These are phyloP conservation scores for Epistrophe grossulariae DNA, from an alignment of 2,888 invertebrate species.

Conservation along the genomic window DNA sequence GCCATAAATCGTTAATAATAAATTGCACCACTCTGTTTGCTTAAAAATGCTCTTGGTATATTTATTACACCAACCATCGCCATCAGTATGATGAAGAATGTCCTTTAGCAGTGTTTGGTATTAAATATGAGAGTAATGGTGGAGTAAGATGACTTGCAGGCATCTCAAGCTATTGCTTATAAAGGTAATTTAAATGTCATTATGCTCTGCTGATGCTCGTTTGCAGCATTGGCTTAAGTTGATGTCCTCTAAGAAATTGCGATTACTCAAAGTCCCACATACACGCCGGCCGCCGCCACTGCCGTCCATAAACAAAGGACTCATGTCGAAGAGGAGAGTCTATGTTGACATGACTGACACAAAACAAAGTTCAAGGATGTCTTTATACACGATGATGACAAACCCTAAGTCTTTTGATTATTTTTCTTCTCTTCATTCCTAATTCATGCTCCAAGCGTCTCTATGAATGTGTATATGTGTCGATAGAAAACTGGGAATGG, in stretches of 20 bases:
- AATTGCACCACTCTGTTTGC: conserved; percentile 50
- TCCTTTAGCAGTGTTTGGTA: conserved; percentile 27
- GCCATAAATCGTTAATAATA: conserved; percentile 62
- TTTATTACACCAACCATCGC: conserved; percentile 27
- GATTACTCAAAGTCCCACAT: conserved; percentile 47
- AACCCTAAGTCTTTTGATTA: conserved; percentile 66
- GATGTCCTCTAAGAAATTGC: conserved; percentile 52
- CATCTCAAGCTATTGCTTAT: conserved; percentile 25
- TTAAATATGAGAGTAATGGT: conserved; percentile 32
- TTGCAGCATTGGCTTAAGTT: conserved; percentile 48
- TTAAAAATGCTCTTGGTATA: conserved; percentile 39
- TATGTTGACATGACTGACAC: conserved; percentile 63
- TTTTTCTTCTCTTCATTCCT: conserved; percentile 56
- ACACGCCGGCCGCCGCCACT: background rate
- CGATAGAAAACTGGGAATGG: no score
- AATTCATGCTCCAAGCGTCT: conserved; percentile 58
- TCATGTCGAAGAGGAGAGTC: conserved; percentile 35
- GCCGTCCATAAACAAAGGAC: conserved; percentile 26
- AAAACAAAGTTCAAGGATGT: conserved; percentile 63
- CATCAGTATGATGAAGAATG: conserved; percentile 36
- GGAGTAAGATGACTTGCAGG: conserved; percentile 43
- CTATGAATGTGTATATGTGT: background rate
- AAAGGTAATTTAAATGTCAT: conserved; percentile 66
- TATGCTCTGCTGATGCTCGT: conserved; percentile 57
- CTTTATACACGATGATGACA: conserved; percentile 19